phyloP scores from a whole-genome alignment of 2,797 vertebrate species.

The Silurus aristotelis region DNA sequence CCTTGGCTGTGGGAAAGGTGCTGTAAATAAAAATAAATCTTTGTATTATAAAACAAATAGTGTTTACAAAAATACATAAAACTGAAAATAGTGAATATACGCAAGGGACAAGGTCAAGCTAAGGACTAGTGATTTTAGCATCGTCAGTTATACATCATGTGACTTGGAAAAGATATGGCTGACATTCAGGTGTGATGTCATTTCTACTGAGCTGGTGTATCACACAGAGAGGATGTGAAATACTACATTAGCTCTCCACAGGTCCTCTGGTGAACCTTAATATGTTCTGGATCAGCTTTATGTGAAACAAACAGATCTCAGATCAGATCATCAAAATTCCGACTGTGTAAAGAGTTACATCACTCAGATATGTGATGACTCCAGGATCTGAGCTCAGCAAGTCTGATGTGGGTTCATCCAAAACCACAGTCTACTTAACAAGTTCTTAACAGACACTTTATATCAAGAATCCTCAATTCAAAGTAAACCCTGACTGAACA shows the following conservation, averaged over 20 bases:
- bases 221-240: constrained; percentile 7
- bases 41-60: not conserved
- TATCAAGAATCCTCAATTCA: constrained; percentile 20
- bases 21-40: not conserved
- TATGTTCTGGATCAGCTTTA: not conserved
- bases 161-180: not conserved
- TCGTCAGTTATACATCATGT: not conserved
- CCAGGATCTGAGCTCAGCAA: not conserved
- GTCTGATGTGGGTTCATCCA: not conserved
- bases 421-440: not conserved
- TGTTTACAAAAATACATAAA: no score
- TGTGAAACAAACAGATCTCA: not conserved
- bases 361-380: not conserved
- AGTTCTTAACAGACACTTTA: not conserved
- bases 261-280: not conserved
- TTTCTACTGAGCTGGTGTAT: not conserved
- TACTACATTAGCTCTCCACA: not conserved
- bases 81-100: not conserved
- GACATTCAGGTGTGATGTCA: constrained; percentile 6
- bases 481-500: constrained; percentile 7
- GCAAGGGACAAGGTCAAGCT: not conserved
- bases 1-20: not conserved
- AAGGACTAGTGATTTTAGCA: not conserved
- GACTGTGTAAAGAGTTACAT: not conserved
- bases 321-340: not conserved